Evolutionary conservation across 2,797 vertebrate species (phyloP).

Genomic region (Trachops cirrhosus): DNA sequence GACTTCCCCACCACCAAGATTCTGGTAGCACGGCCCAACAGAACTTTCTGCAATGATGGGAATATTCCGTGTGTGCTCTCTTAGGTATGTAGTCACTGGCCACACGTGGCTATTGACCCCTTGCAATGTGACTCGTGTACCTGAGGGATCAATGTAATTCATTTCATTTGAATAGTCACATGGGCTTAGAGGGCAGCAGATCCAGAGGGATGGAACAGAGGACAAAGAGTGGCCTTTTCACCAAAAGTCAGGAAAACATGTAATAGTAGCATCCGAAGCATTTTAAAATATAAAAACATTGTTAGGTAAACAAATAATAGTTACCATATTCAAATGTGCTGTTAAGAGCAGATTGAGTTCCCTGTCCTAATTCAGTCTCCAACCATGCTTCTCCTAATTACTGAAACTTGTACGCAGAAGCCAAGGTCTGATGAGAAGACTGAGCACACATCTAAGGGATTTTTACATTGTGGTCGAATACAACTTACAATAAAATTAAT

Average conservation of each 20-base stretch:
- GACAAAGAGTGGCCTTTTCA: not conserved
- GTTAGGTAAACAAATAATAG: not conserved
- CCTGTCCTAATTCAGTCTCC: not conserved
- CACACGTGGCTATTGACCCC: not conserved
- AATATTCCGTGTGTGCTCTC: not conserved
- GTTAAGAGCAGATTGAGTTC: not conserved
- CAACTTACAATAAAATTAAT: conserved; percentile 24
- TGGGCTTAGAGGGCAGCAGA: not conserved
- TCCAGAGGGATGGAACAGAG: not conserved
- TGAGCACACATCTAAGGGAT: not conserved
- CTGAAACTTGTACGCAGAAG: not conserved
- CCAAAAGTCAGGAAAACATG: not conserved
- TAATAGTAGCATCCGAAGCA: not conserved
- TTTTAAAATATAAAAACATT: not conserved
- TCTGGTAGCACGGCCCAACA: not conserved
- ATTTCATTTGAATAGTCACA: not conserved
- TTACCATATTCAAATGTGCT: not conserved
- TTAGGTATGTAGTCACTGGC: not conserved
- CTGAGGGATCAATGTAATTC: not conserved
- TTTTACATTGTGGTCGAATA: not conserved
- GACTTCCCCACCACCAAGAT: not conserved
- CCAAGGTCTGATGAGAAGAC: not conserved
- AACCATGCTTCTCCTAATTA: not conserved
- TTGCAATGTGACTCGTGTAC: not conserved
- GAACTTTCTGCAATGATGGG: not conserved